phyloP scores from a whole-genome alignment of 2,797 vertebrate genomes.

The Coreius guichenoti region DNA sequence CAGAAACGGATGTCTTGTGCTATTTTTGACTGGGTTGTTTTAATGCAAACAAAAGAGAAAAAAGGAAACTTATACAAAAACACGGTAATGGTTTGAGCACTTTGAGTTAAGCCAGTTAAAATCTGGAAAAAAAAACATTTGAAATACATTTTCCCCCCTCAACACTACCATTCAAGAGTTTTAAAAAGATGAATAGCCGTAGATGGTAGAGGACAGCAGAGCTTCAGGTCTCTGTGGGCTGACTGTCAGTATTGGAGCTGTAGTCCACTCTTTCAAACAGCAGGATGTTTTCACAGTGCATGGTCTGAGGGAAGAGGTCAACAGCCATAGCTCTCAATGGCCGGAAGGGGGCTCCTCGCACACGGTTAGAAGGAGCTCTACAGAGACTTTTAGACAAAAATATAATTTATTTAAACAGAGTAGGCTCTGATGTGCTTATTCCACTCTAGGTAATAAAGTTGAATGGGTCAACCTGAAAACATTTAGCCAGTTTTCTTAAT shows the following conservation, averaged over 20 bases:
- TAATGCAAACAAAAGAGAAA: not conserved
- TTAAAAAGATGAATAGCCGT: not conserved
- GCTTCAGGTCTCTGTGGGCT: constrained; percentile 19
- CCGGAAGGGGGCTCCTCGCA: constrained; percentile 87
- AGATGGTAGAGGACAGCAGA: no score
- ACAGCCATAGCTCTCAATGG: constrained; percentile 88
- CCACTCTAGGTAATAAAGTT: not conserved
- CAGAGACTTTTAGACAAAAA: constrained; percentile 80
- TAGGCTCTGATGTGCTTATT: not conserved
- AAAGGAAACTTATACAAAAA: not conserved
- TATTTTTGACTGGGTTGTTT: constrained; percentile 15
- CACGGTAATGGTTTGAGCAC: not conserved
- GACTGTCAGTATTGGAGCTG: constrained; percentile 59
- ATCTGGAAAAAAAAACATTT: not conserved
- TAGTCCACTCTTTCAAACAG: constrained; percentile 88
- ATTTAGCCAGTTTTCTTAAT: not conserved
- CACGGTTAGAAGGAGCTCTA: constrained; percentile 93
- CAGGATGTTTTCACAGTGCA: constrained; percentile 90
- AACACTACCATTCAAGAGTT: not conserved
- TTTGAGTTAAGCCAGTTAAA: not conserved
- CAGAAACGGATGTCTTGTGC: constrained; percentile 43
- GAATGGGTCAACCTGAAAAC: not conserved
- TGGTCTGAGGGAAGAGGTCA: constrained; percentile 96
- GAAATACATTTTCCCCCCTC: no score
- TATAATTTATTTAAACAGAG: not conserved